These are phyloP conservation scores for Dryobates pubescens DNA, from an alignment of 2,797 vertebrate species.

Conservation along the genomic window DNA sequence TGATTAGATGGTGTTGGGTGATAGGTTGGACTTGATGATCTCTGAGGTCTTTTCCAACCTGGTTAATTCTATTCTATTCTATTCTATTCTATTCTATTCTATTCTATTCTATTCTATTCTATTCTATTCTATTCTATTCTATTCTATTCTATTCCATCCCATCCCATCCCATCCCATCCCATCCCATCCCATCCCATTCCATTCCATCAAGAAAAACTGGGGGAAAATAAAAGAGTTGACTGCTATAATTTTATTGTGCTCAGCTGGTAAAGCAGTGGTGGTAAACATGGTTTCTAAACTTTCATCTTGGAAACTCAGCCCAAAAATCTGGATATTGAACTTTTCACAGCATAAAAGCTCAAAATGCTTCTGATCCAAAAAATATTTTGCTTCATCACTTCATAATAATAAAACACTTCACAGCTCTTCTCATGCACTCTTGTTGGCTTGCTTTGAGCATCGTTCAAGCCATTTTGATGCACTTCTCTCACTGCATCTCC, in stretches of 20 bases:
- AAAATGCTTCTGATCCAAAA: not conserved
- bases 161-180: too few relatives aligned
- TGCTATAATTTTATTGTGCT: conserved; percentile 3
- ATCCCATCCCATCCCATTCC: too few relatives aligned
- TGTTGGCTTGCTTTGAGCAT: rapidly evolving
- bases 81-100: too few relatives aligned
- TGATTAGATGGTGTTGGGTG: too few relatives aligned
- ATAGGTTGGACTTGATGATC: too few relatives aligned
- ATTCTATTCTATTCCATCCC: too few relatives aligned
- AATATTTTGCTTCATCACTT: not conserved
- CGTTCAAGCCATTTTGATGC: not conserved
- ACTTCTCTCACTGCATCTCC: not conserved
- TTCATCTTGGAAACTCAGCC: conserved; percentile 10
- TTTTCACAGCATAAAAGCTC: not conserved
- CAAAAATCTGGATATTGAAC: not conserved
- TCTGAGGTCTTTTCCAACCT: too few relatives aligned
- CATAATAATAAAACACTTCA: not conserved
- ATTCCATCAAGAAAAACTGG: not conserved
- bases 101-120: too few relatives aligned
- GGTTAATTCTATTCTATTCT: too few relatives aligned
- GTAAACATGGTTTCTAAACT: not conserved
- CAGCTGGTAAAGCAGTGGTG: not conserved
- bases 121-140: too few relatives aligned
- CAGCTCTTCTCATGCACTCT: not conserved
- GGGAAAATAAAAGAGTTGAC: not conserved